phyloP scores from a whole-genome alignment of 2,113 vertebrate genomes.

The Ginglymostoma cirratum region DNA sequence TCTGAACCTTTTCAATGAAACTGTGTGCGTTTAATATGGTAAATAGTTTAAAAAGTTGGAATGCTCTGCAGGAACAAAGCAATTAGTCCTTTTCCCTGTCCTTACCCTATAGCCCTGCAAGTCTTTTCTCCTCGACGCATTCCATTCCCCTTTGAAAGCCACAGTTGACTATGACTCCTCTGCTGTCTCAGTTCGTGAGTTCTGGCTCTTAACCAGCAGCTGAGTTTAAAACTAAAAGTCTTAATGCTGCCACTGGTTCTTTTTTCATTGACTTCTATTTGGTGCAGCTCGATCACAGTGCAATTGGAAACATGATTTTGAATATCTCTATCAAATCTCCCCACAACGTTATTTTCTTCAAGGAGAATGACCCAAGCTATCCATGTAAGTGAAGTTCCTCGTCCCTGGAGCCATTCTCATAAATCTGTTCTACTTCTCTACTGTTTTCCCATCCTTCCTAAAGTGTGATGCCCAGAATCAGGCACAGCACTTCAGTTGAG shows the following conservation, averaged over 20 bases:
- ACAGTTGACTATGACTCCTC: too few relatives aligned
- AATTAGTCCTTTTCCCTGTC: too few relatives aligned
- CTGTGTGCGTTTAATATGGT: background rate
- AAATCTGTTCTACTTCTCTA: background rate
- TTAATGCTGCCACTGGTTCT: background rate
- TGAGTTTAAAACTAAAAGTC: too few relatives aligned
- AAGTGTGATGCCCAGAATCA: too few relatives aligned
- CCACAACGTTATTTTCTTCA: background rate
- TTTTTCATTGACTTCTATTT: background rate
- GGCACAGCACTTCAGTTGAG: too few relatives aligned
- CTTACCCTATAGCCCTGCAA: too few relatives aligned
- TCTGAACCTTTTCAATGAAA: background rate
- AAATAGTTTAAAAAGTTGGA: background rate
- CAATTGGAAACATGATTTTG: background rate
- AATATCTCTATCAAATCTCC: background rate
- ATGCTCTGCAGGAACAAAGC: too few relatives aligned
- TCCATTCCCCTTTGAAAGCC: too few relatives aligned
- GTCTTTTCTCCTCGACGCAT: too few relatives aligned
- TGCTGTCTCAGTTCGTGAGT: too few relatives aligned
- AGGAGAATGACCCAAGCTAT: background rate
- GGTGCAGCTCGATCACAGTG: background rate
- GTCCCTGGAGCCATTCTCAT: background rate
- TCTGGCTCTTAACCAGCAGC: too few relatives aligned
- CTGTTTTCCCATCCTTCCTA: too few relatives aligned
- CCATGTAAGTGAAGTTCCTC: background rate